These are phyloP conservation scores for Graphium colonna DNA, from an alignment of 2,888 invertebrate species.

Conservation along the genomic window DNA sequence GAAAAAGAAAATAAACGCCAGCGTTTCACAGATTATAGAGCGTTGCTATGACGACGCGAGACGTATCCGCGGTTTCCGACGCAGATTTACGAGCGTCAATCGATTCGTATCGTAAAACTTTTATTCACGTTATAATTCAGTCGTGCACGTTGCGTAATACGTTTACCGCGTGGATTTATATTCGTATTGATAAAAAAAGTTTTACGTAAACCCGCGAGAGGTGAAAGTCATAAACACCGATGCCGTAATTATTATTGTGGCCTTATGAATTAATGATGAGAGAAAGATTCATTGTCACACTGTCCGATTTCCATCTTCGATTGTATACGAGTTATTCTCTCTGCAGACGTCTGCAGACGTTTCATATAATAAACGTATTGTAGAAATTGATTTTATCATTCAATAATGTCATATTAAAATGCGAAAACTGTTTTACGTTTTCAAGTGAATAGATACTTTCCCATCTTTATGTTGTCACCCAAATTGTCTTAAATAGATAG, in stretches of 20 bases:
- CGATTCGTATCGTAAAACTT: slow-evolving; percentile 2
- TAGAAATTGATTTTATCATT: too few relatives aligned
- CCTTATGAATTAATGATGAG: slow-evolving; percentile 59
- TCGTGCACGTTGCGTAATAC: slow-evolving; percentile 6
- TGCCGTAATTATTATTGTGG: slow-evolving; percentile 61
- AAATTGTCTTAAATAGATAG: too few relatives aligned
- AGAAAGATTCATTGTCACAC: slow-evolving; percentile 52
- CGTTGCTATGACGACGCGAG: slow-evolving; percentile 8
- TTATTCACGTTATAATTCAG: not conserved
- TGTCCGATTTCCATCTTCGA: not conserved
- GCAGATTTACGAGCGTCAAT: slow-evolving; percentile 5
- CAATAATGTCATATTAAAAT: slow-evolving; percentile 8
- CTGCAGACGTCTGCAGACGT: too few relatives aligned
- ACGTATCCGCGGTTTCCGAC: slow-evolving; percentile 5
- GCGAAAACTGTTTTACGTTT: slow-evolving; percentile 20
- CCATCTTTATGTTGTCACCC: too few relatives aligned
- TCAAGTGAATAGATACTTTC: too few relatives aligned
- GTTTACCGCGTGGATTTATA: not conserved
- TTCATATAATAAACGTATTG: too few relatives aligned
- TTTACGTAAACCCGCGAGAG: slow-evolving; percentile 16
- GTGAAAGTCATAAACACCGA: slow-evolving; percentile 61
- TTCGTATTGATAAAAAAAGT: slow-evolving; percentile 7
- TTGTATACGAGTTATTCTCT: too few relatives aligned
- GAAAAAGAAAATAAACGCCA: not conserved
- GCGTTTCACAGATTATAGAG: slow-evolving; percentile 1